Evolutionary conservation across 2,888 invertebrate genomes (phyloP).

Genomic region (Zhengitettix transpicula): DNA sequence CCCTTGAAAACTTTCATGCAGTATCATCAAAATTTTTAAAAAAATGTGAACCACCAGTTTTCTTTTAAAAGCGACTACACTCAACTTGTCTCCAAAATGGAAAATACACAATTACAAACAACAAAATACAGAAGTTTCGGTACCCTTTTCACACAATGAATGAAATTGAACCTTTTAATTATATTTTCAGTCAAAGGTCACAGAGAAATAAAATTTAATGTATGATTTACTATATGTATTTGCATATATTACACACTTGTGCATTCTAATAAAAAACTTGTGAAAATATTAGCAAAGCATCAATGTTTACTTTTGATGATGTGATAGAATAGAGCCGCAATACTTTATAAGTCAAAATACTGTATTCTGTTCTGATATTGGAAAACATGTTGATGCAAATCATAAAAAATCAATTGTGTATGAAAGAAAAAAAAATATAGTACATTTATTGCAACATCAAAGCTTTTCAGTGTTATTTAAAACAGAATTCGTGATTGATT

Average conservation of each 20-base stretch:
- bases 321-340: too few relatives aligned
- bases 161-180: not conserved
- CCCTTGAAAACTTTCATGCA: too few relatives aligned
- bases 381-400: not conserved
- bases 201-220: not conserved
- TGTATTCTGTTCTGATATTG: not conserved
- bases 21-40: too few relatives aligned
- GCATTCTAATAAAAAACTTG: not conserved
- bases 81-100: not conserved
- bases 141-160: not conserved
- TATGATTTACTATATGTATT: not conserved
- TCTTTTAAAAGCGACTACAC: not conserved
- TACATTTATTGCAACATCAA: not conserved
- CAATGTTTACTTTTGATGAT: too few relatives aligned
- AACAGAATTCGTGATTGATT: too few relatives aligned
- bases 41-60: not conserved
- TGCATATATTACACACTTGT: not conserved
- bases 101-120: not conserved
- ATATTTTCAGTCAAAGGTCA: not conserved
- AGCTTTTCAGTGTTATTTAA: too few relatives aligned
- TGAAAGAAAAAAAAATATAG: not conserved
- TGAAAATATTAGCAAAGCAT: too few relatives aligned
- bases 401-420: not conserved
- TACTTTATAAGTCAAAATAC: too few relatives aligned
- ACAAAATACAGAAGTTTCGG: not conserved